A percentile compares a stretch with the other conserved stretches of the same genome.
Evolutionary conservation across 2,888 invertebrate genomes (phyloP).

Genomic region (Hydrotaea diabolus): DNA sequence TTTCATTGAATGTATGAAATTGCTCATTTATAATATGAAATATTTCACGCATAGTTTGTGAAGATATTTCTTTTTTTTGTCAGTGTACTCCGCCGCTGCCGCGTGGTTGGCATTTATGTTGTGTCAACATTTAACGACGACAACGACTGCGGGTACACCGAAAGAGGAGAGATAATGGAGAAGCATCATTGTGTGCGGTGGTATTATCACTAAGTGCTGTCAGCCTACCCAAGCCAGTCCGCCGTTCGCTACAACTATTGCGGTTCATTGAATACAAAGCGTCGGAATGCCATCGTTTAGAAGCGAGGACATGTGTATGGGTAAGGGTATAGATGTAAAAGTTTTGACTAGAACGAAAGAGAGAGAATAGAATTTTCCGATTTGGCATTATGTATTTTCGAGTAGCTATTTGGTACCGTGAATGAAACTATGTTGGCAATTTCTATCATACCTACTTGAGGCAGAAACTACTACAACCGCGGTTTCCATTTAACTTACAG

Average conservation of each 20-base stretch:
- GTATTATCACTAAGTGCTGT: not conserved
- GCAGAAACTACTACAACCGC: no score
- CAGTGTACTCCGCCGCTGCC: no score
- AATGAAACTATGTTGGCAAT: not conserved
- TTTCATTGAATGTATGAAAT: no score
- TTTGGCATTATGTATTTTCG: not conserved
- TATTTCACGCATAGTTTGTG: no score
- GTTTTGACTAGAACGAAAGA: not conserved
- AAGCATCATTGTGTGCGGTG: not conserved
- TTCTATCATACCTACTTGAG: not conserved
- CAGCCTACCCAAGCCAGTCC: not conserved
- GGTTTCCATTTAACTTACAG: no score
- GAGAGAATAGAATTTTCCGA: not conserved
- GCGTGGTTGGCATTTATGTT: conserved; percentile 13
- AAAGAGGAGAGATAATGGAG: conserved; percentile 19
- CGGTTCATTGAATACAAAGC: conserved; percentile 2
- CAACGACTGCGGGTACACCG: not conserved
- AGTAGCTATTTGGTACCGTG: not conserved
- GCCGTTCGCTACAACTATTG: not conserved
- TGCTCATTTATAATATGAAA: no score
- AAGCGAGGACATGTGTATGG: not conserved
- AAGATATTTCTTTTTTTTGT: no score
- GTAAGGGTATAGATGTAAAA: not conserved
- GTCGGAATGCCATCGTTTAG: conserved; percentile 4
- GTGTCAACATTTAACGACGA: conserved; percentile 19